Evolutionary conservation across 2,113 vertebrate species (phyloP).

Genomic region (Heptranchias perlo): DNA sequence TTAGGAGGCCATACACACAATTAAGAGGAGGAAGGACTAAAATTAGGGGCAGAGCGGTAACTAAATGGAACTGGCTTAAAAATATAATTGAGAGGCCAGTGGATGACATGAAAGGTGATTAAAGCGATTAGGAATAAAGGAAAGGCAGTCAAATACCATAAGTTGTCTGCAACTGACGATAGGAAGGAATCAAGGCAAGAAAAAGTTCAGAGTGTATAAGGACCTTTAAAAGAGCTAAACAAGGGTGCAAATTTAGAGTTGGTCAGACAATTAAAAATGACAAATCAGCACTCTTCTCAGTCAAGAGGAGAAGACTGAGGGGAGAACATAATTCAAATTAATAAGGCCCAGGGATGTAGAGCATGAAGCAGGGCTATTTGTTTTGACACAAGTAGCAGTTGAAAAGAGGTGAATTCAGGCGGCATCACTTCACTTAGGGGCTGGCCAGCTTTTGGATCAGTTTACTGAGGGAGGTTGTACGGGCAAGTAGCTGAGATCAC

Average conservation of each 20-base stretch:
- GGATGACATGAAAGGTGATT: not conserved
- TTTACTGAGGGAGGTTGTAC: no score
- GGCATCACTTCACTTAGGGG: no score
- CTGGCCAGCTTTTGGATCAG: no score
- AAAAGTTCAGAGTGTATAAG: not conserved
- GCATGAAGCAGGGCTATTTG: not conserved
- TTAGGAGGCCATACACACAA: not conserved
- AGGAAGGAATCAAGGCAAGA: not conserved
- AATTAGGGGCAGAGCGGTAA: not conserved
- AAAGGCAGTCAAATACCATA: not conserved
- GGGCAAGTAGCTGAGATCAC: no score
- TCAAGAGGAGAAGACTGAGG: not conserved
- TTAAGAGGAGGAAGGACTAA: not conserved
- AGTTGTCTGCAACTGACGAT: not conserved
- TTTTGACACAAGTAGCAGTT: not conserved
- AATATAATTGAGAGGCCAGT: not conserved
- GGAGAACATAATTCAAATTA: not conserved
- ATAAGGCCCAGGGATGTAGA: not conserved
- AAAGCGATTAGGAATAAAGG: not conserved
- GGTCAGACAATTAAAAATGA: not conserved
- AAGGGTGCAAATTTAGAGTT: not conserved
- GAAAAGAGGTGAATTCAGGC: not conserved
- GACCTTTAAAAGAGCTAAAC: not conserved
- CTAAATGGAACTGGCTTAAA: not conserved
- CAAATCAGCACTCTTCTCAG: not conserved